Conservation (phyloP, 2,113 vertebrate genomes). For the Pterocles burchelli region DNA sequence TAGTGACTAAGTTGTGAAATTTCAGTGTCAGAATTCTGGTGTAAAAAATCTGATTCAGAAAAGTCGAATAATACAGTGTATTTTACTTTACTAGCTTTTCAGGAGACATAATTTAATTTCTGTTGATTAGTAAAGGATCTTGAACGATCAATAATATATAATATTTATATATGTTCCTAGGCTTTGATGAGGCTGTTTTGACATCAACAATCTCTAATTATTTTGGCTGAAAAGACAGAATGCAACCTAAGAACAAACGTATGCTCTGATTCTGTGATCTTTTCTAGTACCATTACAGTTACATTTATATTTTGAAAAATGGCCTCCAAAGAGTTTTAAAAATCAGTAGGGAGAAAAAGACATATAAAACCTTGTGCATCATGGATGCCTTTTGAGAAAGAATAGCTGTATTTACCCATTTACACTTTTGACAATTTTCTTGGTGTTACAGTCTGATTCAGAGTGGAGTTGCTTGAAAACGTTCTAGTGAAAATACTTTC, state of each 20-base stretch:
- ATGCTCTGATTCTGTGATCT: background rate
- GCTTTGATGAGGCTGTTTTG: background rate
- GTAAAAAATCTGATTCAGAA: background rate
- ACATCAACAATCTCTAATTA: background rate
- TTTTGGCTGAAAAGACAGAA: background rate
- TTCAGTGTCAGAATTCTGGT: background rate
- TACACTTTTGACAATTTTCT: background rate
- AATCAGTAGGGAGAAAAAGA: background rate
- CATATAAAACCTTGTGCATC: background rate
- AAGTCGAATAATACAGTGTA: background rate
- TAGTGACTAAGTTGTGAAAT: background rate
- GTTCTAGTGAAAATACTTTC: background rate
- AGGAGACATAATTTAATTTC: background rate
- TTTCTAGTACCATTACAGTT: background rate
- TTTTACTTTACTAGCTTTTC: background rate
- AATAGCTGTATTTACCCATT: background rate
- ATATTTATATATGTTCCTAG: background rate
- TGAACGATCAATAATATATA: background rate
- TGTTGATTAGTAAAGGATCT: background rate
- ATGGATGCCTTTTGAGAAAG: background rate
- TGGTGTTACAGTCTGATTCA: background rate
- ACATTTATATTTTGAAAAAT: background rate
- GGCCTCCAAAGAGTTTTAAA: background rate
- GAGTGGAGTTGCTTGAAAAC: background rate
- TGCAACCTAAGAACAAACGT: background rate